Evolutionary conservation across 1,140 invertebrate species (phyloP).

Genomic region (Drosophila cardini): DNA sequence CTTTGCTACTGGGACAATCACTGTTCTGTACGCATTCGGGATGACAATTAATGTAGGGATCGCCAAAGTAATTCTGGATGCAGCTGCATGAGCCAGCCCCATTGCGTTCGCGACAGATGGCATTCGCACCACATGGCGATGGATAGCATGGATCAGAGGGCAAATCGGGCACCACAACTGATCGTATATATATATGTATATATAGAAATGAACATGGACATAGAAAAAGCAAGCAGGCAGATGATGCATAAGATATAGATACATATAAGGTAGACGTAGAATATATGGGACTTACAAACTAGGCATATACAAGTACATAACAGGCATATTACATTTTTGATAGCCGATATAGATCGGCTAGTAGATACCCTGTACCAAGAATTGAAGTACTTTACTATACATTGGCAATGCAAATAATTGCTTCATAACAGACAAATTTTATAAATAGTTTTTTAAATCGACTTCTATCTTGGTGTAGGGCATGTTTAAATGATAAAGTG

Average conservation of each 20-base stretch:
- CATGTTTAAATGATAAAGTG: constrained; percentile 28
- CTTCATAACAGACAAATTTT: neutral
- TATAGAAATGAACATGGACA: constrained; percentile 39
- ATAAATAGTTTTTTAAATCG: neutral
- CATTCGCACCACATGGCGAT: constrained; percentile 92
- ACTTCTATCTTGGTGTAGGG: constrained; percentile 6
- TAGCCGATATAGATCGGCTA: constrained; percentile 2
- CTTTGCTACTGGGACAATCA: constrained; percentile 90
- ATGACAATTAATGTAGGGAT: constrained; percentile 92
- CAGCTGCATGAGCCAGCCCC: constrained; percentile 92
- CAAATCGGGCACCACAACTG: constrained; percentile 79
- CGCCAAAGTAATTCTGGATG: constrained; percentile 91
- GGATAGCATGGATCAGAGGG: constrained; percentile 90
- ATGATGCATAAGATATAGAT: constrained; percentile 48
- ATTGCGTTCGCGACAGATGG: constrained; percentile 91
- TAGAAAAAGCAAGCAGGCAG: constrained; percentile 66
- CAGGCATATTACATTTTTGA: neutral
- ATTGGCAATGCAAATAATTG: too few species aligned
- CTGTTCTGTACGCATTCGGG: constrained; percentile 93
- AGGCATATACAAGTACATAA: constrained; percentile 10
- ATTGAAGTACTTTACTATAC: neutral
- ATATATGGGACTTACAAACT: constrained; percentile 26
- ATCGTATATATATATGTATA: constrained; percentile 36
- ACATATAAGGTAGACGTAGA: constrained; percentile 40
- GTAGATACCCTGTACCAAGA: constrained; percentile 10